Evolutionary conservation across 2,113 vertebrate genomes (phyloP).

Genomic region (Anoura caudifer): DNA sequence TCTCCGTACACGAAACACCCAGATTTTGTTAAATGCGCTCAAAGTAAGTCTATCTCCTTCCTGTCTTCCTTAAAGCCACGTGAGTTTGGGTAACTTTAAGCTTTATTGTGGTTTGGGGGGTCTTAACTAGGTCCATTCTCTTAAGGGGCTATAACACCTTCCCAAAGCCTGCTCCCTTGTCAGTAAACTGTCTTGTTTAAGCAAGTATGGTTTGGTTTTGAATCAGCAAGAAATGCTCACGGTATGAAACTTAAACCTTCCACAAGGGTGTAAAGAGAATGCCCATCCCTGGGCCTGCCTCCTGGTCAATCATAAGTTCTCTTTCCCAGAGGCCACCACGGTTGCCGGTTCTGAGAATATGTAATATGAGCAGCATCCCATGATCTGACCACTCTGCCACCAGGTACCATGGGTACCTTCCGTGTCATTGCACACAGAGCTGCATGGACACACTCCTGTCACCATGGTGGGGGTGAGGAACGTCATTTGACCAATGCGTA

Average conservation of each 20-base stretch:
- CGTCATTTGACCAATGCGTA: rapidly evolving
- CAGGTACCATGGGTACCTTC: background rate
- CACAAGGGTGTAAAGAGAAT: too few species aligned
- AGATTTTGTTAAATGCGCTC: constrained; percentile 91
- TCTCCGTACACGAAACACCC: constrained; percentile 84
- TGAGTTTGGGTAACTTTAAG: background rate
- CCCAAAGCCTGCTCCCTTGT: background rate
- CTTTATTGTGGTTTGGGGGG: background rate
- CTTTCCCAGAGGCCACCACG: rapidly evolving
- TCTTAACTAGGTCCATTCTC: background rate
- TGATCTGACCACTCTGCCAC: background rate
- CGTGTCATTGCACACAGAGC: background rate
- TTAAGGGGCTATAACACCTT: background rate
- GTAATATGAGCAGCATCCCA: rapidly evolving
- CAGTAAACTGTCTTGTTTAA: background rate
- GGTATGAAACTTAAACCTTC: background rate
- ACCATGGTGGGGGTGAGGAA: background rate
- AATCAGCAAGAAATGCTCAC: background rate
- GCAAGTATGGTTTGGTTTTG: background rate
- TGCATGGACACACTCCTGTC: background rate
- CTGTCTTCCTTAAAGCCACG: background rate
- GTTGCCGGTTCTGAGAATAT: background rate
- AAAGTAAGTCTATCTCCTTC: constrained; percentile 88
- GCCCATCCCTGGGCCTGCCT: background rate
- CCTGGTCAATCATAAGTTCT: background rate